A percentile compares a stretch with the other conserved stretches of the same genome.
phyloP scores from a whole-genome alignment of 2,888 invertebrate genomes.

The Galerucella nymphaeae region DNA sequence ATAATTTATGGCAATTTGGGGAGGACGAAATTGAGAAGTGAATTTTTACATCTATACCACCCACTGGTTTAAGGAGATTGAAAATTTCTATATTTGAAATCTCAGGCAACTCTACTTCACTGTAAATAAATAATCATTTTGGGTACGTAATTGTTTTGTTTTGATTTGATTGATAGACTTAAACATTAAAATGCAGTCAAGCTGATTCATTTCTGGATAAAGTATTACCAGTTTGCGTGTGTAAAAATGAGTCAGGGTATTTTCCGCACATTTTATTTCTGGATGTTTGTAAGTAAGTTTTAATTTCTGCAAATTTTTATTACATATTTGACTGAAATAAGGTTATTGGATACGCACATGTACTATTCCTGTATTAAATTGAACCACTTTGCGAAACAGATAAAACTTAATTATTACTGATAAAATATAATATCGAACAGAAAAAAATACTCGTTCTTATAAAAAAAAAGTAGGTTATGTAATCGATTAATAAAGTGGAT shows the following conservation, averaged over 20 bases:
- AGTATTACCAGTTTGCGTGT: conserved; percentile 12
- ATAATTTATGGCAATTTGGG: conserved; percentile 14
- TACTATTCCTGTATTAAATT: not conserved
- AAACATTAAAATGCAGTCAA: conserved; percentile 3
- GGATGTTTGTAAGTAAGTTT: too few species aligned
- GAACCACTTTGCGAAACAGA: conserved; percentile 5
- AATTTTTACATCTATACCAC: conserved; percentile 6
- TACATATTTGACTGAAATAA: not conserved
- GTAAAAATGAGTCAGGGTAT: conserved; percentile 13
- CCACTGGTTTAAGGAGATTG: conserved; percentile 8
- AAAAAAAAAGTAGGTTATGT: conserved; percentile 8
- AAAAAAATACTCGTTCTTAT: conserved; percentile 4
- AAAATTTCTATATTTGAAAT: conserved; percentile 5
- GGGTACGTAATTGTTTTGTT: not conserved
- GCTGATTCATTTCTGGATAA: not conserved
- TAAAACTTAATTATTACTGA: conserved; percentile 9
- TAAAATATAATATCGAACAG: not conserved
- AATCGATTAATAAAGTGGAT: not conserved
- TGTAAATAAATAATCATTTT: not conserved
- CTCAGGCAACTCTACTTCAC: too few species aligned
- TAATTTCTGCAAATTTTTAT: too few species aligned
- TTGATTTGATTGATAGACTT: conserved; percentile 4
- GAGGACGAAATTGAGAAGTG: not conserved
- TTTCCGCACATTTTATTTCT: not conserved
- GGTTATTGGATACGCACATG: not conserved